phyloP scores from a whole-genome alignment of 2,888 invertebrate species.

The Pachliopta kotzebuea region DNA sequence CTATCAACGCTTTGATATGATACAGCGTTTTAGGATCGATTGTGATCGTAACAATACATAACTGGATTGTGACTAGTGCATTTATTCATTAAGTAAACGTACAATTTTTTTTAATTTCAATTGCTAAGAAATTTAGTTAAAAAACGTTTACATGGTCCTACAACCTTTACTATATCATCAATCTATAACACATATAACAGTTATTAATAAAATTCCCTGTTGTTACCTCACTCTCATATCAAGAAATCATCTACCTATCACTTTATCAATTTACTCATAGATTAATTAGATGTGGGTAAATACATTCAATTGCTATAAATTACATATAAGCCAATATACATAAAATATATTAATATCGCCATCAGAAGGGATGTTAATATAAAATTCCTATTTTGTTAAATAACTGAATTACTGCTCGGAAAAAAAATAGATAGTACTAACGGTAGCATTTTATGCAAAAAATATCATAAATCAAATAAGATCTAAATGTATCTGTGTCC shows the following conservation, averaged over 20 bases:
- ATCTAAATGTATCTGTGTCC: slow-evolving; percentile 44
- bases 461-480: slow-evolving; percentile 56
- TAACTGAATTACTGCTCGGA: not conserved
- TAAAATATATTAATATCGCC: too few species aligned
- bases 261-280: not conserved
- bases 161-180: too few species aligned
- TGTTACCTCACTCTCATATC: too few species aligned
- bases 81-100: not conserved
- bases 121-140: not conserved
- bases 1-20: not conserved
- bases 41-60: slow-evolving; percentile 15
- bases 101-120: not conserved
- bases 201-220: too few species aligned
- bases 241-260: not conserved
- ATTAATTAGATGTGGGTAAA: not conserved
- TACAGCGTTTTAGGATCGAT: not conserved
- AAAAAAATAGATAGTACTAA: not conserved
- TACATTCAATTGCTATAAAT: not conserved
- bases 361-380: not conserved
- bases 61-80: slow-evolving; percentile 1
- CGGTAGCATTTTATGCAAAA: slow-evolving; percentile 37
- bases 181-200: too few species aligned
- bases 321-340: not conserved
- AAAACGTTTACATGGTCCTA: too few species aligned
- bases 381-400: not conserved